These are phyloP conservation scores for Blera fallax DNA, from an alignment of 2,888 invertebrate species.

Conservation along the genomic window DNA sequence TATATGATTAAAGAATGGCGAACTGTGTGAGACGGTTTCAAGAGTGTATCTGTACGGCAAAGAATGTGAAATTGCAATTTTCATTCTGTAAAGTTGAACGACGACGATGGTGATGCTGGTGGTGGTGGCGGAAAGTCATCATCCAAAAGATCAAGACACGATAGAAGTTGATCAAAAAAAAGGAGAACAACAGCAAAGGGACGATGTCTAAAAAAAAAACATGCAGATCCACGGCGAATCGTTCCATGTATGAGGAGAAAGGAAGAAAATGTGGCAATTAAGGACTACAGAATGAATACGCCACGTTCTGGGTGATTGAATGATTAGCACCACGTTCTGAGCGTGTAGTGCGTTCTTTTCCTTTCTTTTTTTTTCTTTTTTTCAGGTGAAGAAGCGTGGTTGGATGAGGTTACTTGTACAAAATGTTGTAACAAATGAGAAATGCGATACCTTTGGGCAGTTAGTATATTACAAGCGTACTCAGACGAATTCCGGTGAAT, in stretches of 20 bases:
- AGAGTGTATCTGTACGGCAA: conserved; percentile 4
- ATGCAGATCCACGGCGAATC: conserved; percentile 19
- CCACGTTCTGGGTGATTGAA: conserved; percentile 69
- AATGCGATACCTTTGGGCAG: conserved; percentile 36
- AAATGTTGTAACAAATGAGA: conserved; percentile 56
- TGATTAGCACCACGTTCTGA: conserved; percentile 61
- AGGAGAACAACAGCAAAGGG: background rate
- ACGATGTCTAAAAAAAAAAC: background rate
- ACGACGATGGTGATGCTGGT: background rate
- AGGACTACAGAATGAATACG: conserved; percentile 60
- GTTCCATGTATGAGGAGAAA: conserved; percentile 13
- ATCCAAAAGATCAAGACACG: conserved; percentile 38
- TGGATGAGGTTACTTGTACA: conserved; percentile 41
- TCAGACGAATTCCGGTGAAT: background rate
- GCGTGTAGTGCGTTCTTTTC: conserved; percentile 7
- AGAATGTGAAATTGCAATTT: conserved; percentile 50
- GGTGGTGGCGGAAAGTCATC: conserved; percentile 1
- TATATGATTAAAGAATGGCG: conserved; percentile 7
- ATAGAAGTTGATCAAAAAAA: conserved; percentile 6
- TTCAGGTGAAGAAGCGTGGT: background rate
- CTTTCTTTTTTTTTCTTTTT: background rate
- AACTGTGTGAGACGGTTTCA: background rate
- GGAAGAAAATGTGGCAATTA: conserved; percentile 59
- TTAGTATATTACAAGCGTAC: background rate
- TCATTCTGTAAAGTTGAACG: conserved; percentile 42